Evolutionary conservation across 2,113 vertebrate species (phyloP).

Genomic region (Nesospiza acunhae): DNA sequence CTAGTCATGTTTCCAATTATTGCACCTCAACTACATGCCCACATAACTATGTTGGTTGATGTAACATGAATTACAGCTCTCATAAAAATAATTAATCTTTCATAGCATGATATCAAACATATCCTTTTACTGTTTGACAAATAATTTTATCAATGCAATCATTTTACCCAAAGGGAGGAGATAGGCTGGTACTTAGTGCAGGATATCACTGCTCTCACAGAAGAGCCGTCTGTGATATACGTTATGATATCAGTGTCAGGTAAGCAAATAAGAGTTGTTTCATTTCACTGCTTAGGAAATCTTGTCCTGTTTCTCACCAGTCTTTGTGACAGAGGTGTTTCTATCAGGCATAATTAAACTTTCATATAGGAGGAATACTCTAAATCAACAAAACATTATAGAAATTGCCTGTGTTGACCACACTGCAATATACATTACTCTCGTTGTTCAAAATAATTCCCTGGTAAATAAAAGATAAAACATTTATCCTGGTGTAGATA

Average conservation of each 20-base stretch:
- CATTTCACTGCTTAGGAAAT: not conserved
- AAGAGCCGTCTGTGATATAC: not conserved
- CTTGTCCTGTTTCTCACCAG: not conserved
- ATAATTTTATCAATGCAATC: not conserved
- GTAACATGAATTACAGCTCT: not conserved
- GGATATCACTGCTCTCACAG: not conserved
- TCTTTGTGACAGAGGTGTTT: not conserved
- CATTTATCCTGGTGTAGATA: not conserved
- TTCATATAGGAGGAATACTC: not conserved
- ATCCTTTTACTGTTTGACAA: not conserved
- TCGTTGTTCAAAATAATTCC: not conserved
- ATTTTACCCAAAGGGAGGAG: not conserved
- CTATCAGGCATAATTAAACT: not conserved
- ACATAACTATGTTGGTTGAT: not conserved
- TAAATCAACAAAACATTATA: not conserved
- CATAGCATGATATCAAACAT: not conserved
- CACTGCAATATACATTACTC: not conserved
- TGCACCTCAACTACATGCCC: not conserved
- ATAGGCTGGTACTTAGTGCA: not conserved
- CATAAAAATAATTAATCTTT: not conserved
- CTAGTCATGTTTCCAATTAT: not conserved
- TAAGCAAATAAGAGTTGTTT: not conserved
- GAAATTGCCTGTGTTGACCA: not conserved
- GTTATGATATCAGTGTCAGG: not conserved
- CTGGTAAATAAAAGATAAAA: not conserved